phyloP scores from a whole-genome alignment of 2,797 vertebrate species.

The Nannoperca obscura region DNA sequence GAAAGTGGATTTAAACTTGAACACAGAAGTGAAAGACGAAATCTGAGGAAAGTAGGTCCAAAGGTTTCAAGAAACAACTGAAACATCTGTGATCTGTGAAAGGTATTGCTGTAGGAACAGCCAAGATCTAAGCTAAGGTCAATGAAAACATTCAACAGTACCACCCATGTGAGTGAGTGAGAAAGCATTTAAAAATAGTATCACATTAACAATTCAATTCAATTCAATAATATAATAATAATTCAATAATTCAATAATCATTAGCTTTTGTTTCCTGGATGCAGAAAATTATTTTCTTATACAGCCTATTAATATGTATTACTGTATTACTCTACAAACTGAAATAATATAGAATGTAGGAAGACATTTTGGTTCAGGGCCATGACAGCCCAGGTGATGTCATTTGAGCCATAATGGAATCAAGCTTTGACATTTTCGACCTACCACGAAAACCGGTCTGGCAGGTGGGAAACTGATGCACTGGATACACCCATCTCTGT shows the following conservation, averaged over 20 bases:
- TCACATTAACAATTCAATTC: too few species aligned
- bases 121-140: too few species aligned
- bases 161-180: too few species aligned
- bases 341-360: background rate
- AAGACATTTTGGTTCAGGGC: slow-evolving; percentile 23
- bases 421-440: slow-evolving; percentile 7
- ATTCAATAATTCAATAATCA: too few species aligned
- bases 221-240: too few species aligned
- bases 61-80: background rate
- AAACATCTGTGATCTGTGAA: background rate
- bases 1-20: slow-evolving; percentile 13
- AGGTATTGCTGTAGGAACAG: too few species aligned
- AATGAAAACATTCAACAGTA: too few species aligned
- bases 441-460: slow-evolving; percentile 69
- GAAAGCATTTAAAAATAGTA: too few species aligned
- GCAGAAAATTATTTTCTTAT: too few species aligned
- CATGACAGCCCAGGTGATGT: slow-evolving; percentile 44
- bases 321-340: too few species aligned
- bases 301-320: too few species aligned
- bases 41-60: background rate
- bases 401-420: slow-evolving; percentile 39
- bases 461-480: slow-evolving; percentile 65
- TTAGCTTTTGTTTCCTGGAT: too few species aligned
- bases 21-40: background rate
- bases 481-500: slow-evolving; percentile 49